phyloP scores from a whole-genome alignment of 2,797 vertebrate genomes.

The Peromyscus attwateri region DNA sequence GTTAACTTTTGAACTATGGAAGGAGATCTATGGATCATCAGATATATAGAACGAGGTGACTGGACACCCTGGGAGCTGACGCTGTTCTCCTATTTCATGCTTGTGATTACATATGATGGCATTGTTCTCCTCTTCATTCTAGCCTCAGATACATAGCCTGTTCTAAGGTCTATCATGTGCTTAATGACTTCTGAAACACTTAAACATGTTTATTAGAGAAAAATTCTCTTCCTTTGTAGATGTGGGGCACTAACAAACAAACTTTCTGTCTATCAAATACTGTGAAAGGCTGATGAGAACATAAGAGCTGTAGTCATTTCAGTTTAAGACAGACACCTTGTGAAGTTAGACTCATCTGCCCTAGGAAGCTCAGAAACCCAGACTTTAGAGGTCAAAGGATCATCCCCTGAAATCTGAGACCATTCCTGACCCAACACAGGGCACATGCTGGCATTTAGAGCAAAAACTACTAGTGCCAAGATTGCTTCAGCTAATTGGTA shows the following conservation, averaged over 20 bases:
- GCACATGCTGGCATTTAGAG: not conserved
- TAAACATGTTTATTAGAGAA: not conserved
- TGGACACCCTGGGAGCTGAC: not conserved
- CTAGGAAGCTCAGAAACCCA: not conserved
- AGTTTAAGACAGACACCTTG: not conserved
- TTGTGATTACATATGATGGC: not conserved
- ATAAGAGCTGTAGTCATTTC: not conserved
- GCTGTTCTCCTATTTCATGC: not conserved
- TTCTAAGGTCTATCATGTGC: not conserved
- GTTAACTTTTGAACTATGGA: not conserved
- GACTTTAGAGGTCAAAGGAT: not conserved
- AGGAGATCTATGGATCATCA: not conserved
- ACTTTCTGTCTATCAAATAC: not conserved
- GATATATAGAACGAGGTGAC: no score
- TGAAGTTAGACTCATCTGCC: not conserved
- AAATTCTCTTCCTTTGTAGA: not conserved
- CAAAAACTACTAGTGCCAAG: no score
- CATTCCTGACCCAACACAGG: rapidly evolving
- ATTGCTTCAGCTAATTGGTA: not conserved
- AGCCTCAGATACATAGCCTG: not conserved
- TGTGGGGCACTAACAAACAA: no score
- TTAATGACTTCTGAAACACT: not conserved
- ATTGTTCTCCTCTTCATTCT: not conserved
- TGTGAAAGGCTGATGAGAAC: not conserved
- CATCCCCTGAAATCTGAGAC: not conserved